These are phyloP conservation scores for Plectropomus leopardus DNA, from an alignment of 2,113 vertebrate genomes.

Conservation along the genomic window DNA sequence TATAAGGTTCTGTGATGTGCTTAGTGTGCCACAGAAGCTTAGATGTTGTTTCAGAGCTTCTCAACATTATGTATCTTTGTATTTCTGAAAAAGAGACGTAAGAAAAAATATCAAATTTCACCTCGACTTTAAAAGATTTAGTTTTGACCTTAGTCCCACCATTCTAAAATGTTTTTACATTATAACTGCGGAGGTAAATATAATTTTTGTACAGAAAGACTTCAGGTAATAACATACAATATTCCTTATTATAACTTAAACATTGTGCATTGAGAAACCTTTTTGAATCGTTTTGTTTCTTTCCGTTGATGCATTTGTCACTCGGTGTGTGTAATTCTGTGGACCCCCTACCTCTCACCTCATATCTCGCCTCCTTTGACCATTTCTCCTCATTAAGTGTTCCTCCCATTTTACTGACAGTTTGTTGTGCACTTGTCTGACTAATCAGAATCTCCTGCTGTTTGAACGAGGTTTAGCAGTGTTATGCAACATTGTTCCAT, in stretches of 20 bases:
- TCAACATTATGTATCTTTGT: no score
- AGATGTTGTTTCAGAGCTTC: no score
- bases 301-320: background rate
- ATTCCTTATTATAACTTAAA: background rate
- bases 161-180: background rate
- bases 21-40: background rate
- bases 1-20: background rate
- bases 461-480: constrained; percentile 52
- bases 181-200: background rate
- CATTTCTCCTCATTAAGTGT: constrained; percentile 64
- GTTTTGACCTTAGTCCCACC: background rate
- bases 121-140: background rate
- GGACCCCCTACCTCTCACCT: constrained; percentile 19
- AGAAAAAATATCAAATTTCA: background rate
- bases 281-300: background rate
- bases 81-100: background rate
- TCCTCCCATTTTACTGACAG: constrained; percentile 40
- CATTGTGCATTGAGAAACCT: background rate
- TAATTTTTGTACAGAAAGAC: background rate
- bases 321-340: background rate
- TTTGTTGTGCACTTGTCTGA: constrained; percentile 46
- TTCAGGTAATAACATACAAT: background rate
- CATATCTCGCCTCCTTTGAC: constrained; percentile 37
- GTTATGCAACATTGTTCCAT: constrained; percentile 63
- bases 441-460: constrained; percentile 63